phyloP scores from a whole-genome alignment of 2,113 vertebrate species.

The Alligator sinensis region DNA sequence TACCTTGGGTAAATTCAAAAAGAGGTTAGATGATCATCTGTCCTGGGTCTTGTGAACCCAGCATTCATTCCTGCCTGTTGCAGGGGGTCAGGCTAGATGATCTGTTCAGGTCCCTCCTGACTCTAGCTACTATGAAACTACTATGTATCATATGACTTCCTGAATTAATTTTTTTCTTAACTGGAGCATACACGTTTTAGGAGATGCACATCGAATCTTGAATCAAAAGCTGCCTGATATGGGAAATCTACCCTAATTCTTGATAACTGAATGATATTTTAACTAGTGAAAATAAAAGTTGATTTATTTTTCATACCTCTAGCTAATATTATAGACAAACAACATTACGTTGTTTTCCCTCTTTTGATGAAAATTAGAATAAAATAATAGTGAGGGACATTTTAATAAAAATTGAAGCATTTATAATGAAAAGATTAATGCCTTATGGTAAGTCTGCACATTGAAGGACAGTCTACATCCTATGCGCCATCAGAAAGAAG shows the following conservation, averaged over 20 bases:
- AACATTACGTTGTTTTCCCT: not conserved
- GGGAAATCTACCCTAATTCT: no score
- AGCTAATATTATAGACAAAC: not conserved
- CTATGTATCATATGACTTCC: not conserved
- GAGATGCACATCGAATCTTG: not conserved
- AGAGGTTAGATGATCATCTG: no score
- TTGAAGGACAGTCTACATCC: not conserved
- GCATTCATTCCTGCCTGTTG: no score
- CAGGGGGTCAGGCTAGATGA: no score
- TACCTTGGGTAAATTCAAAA: no score
- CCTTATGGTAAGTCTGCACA: not conserved
- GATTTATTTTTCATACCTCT: not conserved
- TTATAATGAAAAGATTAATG: not conserved
- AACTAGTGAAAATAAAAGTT: no score
- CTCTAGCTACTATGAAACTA: no score
- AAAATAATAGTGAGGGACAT: not conserved
- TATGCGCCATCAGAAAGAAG: not conserved
- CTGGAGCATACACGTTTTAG: not conserved
- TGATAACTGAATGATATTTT: no score
- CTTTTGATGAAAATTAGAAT: not conserved
- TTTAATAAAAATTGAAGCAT: not conserved
- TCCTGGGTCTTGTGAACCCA: no score
- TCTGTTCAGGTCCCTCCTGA: no score
- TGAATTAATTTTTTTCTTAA: not conserved
- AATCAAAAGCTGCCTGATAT: not conserved